A percentile compares a stretch with the other conserved stretches of the same genome.
Evolutionary conservation across 2,797 vertebrate species (phyloP).

Genomic region (Simalia tracyae): DNA sequence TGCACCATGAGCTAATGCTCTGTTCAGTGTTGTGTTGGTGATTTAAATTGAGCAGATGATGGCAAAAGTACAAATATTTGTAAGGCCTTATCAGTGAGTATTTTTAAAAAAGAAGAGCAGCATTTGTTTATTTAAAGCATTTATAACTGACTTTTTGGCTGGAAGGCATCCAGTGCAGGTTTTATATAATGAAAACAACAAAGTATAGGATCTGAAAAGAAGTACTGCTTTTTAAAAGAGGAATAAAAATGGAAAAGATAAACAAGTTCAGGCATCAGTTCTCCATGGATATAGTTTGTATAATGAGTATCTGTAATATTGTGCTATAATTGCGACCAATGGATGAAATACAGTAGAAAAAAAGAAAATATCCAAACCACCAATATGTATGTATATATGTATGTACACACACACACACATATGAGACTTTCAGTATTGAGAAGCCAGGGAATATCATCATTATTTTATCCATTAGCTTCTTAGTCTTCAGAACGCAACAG

Average conservation of each 20-base stretch:
- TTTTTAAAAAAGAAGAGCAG: neutral
- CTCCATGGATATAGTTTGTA: neutral
- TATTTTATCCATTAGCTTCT: constrained; percentile 67
- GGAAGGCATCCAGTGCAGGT: neutral
- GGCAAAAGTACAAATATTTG: neutral
- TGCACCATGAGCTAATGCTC: neutral
- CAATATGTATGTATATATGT: neutral
- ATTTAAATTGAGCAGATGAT: neutral
- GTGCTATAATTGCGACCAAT: neutral
- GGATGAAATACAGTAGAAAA: neutral
- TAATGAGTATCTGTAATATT: neutral
- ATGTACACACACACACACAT: neutral
- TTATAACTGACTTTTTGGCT: neutral
- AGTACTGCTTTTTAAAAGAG: neutral
- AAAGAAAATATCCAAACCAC: neutral
- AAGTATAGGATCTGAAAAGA: neutral
- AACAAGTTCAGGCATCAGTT: neutral
- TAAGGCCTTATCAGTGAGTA: neutral
- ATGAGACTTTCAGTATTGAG: constrained; percentile 53
- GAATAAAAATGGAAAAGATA: neutral
- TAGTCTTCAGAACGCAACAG: constrained; percentile 70
- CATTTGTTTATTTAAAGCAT: neutral
- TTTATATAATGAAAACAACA: neutral
- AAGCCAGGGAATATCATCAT: constrained; percentile 70
- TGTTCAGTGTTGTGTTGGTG: neutral